Percentiles rank a stretch among this genome's conserved stretches.
Evolutionary conservation across 1,140 invertebrate species (phyloP).

Genomic region (Bombus huntii): DNA sequence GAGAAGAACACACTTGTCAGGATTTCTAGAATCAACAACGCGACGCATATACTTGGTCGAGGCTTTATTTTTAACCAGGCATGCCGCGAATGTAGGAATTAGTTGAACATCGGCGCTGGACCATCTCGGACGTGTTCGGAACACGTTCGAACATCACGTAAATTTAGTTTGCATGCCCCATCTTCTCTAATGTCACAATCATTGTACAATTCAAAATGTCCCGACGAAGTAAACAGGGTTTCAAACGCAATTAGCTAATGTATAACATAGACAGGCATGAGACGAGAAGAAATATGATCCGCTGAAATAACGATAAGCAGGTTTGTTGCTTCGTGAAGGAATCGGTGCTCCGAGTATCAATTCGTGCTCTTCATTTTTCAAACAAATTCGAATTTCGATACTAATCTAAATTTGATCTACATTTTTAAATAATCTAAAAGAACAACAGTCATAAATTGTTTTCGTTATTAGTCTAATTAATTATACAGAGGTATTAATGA

Average conservation of each 20-base stretch:
- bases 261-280: background rate
- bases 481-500: background rate
- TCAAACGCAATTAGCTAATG: background rate
- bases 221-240: background rate
- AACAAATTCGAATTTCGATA: too few relatives aligned
- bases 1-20: too few relatives aligned
- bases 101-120: background rate
- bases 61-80: slow-evolving; percentile 26
- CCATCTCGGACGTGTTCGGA: background rate
- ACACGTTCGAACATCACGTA: background rate
- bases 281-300: background rate
- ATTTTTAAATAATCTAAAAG: too few relatives aligned
- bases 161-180: background rate
- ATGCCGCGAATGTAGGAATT: slow-evolving; percentile 12
- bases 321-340: too few relatives aligned
- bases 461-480: background rate
- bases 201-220: background rate
- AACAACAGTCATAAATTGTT: background rate
- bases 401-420: too few relatives aligned
- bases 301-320: too few relatives aligned
- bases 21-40: background rate
- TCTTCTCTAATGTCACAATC: background rate
- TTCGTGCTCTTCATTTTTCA: too few relatives aligned
- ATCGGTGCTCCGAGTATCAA: too few relatives aligned
- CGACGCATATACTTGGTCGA: background rate